Percentiles rank a stretch among this genome's conserved stretches.
phyloP scores from a whole-genome alignment of 2,888 invertebrate genomes.

The Petrophora chlorosata region DNA sequence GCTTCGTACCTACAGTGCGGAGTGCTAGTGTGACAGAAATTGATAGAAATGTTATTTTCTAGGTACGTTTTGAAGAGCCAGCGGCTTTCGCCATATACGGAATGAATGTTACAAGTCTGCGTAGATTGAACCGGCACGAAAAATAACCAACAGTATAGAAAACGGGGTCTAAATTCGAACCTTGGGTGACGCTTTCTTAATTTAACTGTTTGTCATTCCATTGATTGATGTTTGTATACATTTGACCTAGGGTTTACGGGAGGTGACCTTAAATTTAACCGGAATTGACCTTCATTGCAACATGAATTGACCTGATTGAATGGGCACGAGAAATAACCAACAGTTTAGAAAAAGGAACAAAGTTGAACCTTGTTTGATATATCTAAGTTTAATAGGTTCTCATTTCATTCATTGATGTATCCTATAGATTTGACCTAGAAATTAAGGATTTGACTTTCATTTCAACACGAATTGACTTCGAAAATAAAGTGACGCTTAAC shows the following conservation, averaged over 20 bases:
- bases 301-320: too few relatives aligned
- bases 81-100: constrained; percentile 65
- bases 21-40: too few relatives aligned
- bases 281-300: too few relatives aligned
- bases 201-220: too few relatives aligned
- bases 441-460: too few relatives aligned
- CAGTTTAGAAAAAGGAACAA: background rate
- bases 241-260: background rate
- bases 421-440: background rate
- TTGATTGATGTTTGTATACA: too few relatives aligned
- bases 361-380: background rate
- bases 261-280: too few relatives aligned
- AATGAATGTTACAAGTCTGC: constrained; percentile 69
- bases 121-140: constrained; percentile 68
- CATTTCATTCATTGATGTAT: too few relatives aligned
- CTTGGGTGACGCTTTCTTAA: background rate
- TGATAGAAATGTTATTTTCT: too few relatives aligned
- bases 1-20: too few relatives aligned
- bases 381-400: background rate
- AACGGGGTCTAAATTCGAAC: background rate
- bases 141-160: constrained; percentile 34
- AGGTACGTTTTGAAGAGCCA: constrained; percentile 62
- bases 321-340: constrained; percentile 53
- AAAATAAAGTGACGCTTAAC: too few relatives aligned
- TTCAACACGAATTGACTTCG: too few relatives aligned